Conservation (phyloP, 2,888 invertebrate genomes). For the Polydrusus pterygomalis region DNA sequence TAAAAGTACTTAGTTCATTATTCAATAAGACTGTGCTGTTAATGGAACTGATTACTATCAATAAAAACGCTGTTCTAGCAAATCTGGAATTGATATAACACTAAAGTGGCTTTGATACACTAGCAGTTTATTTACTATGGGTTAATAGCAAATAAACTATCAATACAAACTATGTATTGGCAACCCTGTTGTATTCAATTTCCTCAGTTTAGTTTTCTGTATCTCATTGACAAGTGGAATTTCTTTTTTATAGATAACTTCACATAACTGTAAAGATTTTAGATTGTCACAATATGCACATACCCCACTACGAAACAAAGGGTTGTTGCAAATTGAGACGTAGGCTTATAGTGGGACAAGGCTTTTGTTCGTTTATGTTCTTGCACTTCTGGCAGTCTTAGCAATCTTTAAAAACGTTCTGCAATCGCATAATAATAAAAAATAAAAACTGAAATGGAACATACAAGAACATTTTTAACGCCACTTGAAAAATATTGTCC, state of each 20-base stretch:
- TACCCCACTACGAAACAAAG: background rate
- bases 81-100: too few relatives aligned
- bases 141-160: too few relatives aligned
- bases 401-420: background rate
- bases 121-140: too few relatives aligned
- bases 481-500: background rate
- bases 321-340: background rate
- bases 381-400: background rate
- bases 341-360: slow-evolving; percentile 1
- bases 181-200: too few relatives aligned
- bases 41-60: too few relatives aligned
- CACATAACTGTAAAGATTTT: background rate
- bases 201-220: too few relatives aligned
- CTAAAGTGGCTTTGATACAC: too few relatives aligned
- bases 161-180: too few relatives aligned
- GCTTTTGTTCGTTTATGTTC: background rate
- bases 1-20: too few relatives aligned
- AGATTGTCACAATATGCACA: background rate
- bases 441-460: background rate
- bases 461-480: background rate
- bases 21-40: too few relatives aligned
- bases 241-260: background rate
- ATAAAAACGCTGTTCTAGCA: too few relatives aligned
- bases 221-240: background rate
- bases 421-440: background rate